These are phyloP conservation scores for Chrysina gloriosa DNA, from an alignment of 2,888 invertebrate species.

Conservation along the genomic window DNA sequence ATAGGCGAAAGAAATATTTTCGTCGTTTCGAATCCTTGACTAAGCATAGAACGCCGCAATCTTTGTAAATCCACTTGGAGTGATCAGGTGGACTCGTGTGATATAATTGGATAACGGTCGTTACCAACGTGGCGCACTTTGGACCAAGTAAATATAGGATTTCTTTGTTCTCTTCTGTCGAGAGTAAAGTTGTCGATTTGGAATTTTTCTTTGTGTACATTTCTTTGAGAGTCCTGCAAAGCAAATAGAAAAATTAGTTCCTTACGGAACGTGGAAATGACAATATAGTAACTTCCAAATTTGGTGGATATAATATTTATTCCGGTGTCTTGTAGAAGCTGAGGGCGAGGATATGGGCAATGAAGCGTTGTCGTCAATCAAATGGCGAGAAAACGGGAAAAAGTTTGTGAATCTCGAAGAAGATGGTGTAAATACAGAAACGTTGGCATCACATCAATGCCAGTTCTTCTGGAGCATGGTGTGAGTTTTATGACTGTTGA, in stretches of 20 bases:
- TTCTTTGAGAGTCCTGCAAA: not conserved
- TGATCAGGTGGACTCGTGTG: slow-evolving; percentile 13
- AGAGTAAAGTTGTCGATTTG: not conserved
- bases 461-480: too few relatives aligned
- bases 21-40: slow-evolving; percentile 1
- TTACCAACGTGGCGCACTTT: slow-evolving; percentile 6
- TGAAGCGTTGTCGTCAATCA: too few relatives aligned
- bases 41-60: slow-evolving; percentile 18
- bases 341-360: too few relatives aligned
- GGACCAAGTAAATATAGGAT: not conserved
- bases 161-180: slow-evolving; percentile 17
- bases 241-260: not conserved
- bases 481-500: too few relatives aligned
- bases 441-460: too few relatives aligned
- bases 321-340: too few relatives aligned
- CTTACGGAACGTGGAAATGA: not conserved
- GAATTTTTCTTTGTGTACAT: not conserved
- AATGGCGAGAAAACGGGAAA: too few relatives aligned
- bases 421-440: too few relatives aligned
- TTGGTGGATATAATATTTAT: too few relatives aligned
- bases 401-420: too few relatives aligned
- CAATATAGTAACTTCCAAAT: too few relatives aligned
- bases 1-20: slow-evolving; percentile 15
- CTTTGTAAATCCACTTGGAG: slow-evolving; percentile 30
- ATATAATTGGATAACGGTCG: slow-evolving; percentile 18